Evolutionary conservation across 2,888 invertebrate genomes (phyloP).

Genomic region (Sympetrum striolatum): DNA sequence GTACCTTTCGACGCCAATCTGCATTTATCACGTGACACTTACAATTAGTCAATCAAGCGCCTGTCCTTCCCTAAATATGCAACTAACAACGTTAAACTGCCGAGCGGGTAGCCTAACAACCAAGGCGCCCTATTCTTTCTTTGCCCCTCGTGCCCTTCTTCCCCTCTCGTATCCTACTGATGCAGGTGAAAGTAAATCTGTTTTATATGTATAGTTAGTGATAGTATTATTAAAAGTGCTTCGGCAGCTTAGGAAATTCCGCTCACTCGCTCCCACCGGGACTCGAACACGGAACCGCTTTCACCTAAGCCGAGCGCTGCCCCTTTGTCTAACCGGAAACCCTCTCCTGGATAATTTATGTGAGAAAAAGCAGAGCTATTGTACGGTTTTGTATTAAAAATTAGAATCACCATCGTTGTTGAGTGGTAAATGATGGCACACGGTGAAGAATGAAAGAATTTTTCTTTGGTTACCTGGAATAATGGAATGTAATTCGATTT

Average conservation of each 20-base stretch:
- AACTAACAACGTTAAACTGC: neutral
- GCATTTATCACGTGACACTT: neutral
- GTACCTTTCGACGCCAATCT: neutral
- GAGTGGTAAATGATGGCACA: too few species aligned
- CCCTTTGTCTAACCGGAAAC: too few species aligned
- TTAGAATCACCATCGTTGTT: too few species aligned
- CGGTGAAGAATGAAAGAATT: too few species aligned
- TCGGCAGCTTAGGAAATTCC: too few species aligned
- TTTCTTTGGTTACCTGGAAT: too few species aligned
- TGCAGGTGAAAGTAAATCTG: neutral
- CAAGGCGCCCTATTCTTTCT: neutral
- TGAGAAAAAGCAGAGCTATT: neutral
- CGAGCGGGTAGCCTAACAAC: neutral
- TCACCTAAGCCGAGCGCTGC: too few species aligned
- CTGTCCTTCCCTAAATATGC: slow-evolving; percentile 10
- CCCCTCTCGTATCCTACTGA: neutral
- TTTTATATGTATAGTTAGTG: too few species aligned
- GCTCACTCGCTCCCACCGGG: too few species aligned
- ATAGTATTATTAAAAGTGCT: too few species aligned
- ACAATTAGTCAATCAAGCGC: neutral
- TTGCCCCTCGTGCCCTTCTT: neutral
- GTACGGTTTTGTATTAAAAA: neutral
- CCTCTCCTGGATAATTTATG: neutral
- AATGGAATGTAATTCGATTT: too few species aligned
- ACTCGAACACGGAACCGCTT: too few species aligned